A percentile compares a stretch with the other conserved stretches of the same genome.
Evolutionary conservation across 2,113 vertebrate species (phyloP).

Genomic region (Pteropus alecto): DNA sequence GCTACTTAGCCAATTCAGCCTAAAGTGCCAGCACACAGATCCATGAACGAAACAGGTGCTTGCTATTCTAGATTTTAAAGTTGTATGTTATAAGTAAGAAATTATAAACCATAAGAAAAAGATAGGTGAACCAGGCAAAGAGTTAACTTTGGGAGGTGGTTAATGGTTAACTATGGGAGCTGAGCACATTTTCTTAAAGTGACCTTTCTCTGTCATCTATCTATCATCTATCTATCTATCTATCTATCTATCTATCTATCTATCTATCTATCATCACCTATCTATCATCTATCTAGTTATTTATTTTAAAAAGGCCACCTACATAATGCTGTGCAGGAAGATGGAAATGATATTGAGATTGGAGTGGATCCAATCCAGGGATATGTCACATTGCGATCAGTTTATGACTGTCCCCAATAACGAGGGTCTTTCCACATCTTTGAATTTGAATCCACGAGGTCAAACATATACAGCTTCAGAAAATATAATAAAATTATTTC

Average conservation of each 20-base stretch:
- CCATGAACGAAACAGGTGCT: background rate
- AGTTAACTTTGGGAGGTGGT: background rate
- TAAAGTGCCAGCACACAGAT: background rate
- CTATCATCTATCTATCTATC: too few species aligned
- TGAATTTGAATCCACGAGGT: background rate
- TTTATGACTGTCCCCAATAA: background rate
- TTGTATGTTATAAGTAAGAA: background rate
- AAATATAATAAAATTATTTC: background rate
- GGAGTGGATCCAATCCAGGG: background rate
- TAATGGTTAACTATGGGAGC: background rate
- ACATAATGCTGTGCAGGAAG: background rate
- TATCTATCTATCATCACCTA: too few species aligned
- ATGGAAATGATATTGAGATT: background rate
- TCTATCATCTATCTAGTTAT: background rate
- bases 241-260: too few species aligned
- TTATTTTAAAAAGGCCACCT: background rate
- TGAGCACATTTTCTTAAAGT: background rate
- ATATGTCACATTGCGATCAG: background rate
- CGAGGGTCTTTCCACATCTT: background rate
- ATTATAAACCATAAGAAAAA: background rate
- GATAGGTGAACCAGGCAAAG: background rate
- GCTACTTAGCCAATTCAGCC: background rate
- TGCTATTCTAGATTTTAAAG: background rate
- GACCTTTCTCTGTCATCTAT: too few species aligned
- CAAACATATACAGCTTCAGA: background rate